phyloP scores from a whole-genome alignment of 1,140 invertebrate species.

The Cotesia vestalis region DNA sequence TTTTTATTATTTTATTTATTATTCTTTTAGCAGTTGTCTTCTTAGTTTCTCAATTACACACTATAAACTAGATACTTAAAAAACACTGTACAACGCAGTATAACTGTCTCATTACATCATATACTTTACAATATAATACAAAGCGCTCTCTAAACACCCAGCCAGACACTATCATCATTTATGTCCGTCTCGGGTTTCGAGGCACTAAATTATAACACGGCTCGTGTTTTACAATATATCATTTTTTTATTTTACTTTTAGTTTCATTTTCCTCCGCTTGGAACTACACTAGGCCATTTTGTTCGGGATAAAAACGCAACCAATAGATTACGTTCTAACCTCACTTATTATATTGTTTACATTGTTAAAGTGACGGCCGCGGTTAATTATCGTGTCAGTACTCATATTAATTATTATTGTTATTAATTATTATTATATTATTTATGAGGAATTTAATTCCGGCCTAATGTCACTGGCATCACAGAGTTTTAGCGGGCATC shows the following conservation, averaged over 20 bases:
- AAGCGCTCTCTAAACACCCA: slow-evolving; percentile 53
- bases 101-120: slow-evolving; percentile 51
- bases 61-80: slow-evolving; percentile 68
- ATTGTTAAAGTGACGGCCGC: no score
- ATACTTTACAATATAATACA: slow-evolving; percentile 67
- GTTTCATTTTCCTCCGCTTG: slow-evolving; percentile 37
- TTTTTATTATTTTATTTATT: slow-evolving; percentile 6
- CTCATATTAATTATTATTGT: neutral
- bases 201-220: slow-evolving; percentile 25
- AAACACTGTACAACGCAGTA: slow-evolving; percentile 67
- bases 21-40: no score
- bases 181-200: slow-evolving; percentile 39
- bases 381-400: neutral
- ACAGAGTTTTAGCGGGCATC: slow-evolving; percentile 38
- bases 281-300: slow-evolving; percentile 36
- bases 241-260: slow-evolving; percentile 32
- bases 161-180: slow-evolving; percentile 27
- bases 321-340: neutral
- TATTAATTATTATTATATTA: neutral
- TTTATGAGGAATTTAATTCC: slow-evolving; percentile 1
- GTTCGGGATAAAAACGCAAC: neutral
- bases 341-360: neutral
- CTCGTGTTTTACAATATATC: slow-evolving; percentile 16
- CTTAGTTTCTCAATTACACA: slow-evolving; percentile 57
- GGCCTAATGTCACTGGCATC: slow-evolving; percentile 23